These are phyloP conservation scores for Isotomurus palustris DNA, from an alignment of 2,888 invertebrate genomes.

Conservation along the genomic window DNA sequence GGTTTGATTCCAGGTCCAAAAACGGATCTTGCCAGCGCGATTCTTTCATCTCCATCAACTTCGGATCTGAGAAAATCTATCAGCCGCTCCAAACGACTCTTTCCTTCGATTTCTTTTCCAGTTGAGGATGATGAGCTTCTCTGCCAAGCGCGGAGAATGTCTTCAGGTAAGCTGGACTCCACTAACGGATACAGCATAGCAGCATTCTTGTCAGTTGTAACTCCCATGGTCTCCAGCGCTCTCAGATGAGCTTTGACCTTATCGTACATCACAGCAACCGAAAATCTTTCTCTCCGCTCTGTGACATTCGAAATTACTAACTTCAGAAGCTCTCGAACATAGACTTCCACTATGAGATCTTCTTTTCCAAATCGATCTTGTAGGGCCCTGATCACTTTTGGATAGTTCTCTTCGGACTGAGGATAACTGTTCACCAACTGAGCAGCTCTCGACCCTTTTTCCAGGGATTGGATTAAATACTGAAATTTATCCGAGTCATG, in stretches of 20 bases:
- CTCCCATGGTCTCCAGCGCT: conserved; percentile 1
- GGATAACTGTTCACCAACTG: background rate
- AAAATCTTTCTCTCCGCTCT: background rate
- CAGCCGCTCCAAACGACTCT: background rate
- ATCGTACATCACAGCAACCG: background rate
- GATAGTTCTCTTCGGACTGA: background rate
- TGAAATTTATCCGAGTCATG: background rate
- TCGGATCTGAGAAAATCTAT: background rate
- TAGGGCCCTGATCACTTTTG: background rate
- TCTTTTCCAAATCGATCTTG: background rate
- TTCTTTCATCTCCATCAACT: background rate
- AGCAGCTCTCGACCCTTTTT: background rate
- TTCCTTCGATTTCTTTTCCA: background rate
- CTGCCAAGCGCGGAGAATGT: background rate
- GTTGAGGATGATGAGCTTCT: background rate
- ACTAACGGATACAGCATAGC: conserved; percentile 3
- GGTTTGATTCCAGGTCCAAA: background rate
- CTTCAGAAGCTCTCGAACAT: background rate
- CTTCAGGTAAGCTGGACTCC: conserved; percentile 6
- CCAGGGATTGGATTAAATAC: background rate
- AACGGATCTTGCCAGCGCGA: background rate
- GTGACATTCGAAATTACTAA: background rate
- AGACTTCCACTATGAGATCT: background rate
- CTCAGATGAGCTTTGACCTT: conserved; percentile 2
- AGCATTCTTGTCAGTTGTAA: conserved; percentile 4